Base-by-base conservation (phyloP, 2,113 vertebrate genomes). In the Cheilinus undulatus region DNA sequence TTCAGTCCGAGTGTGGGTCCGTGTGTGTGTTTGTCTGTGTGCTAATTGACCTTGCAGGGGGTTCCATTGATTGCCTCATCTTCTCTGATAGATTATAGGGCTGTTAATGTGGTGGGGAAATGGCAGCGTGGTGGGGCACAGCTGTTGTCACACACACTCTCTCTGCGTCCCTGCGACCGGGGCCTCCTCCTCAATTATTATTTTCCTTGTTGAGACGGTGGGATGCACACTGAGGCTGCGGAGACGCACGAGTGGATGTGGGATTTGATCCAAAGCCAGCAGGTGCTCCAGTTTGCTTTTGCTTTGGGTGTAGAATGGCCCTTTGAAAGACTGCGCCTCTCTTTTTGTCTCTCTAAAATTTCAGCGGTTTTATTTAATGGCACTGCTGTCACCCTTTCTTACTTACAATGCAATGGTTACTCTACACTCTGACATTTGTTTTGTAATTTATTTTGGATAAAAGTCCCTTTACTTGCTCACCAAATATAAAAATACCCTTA, bases 1-100 rank as follows among this genome's bases (percentile, higher is more conserved):
- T 84, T 69, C 94, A 72, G 52, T 66, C 72, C 69, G 84, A 82
- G 58, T 76, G 87, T 69, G 58, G 75, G 73, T 57, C 24, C 76
- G 72, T 62, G 79, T 85, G 77, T 82, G 73, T 71, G 72, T 92
- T 87, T 91, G 91, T 90, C 73, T 91, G 89, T 92, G 93, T 81
- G 94, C 95, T 96, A 93, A 97, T 97, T 97, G 97, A 98, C 96
- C 96, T 97, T 97, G 96, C 93, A 87, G 96, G 95, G 92, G 86
- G 89, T 78, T 85, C 77, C 91, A 92, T 91, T 92, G 91, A 90
- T 92, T 92, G 91, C 95, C 95, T 97, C 96, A 96, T 99, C 95
- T 97, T 97, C 97, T 96, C 95, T 96, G 95, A 97, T 97, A 97
- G 97, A 99, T 99, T 98, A 98, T 97, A 96, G 96, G 96, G 95